Evolutionary conservation across 2,113 vertebrate species (phyloP), one percentile per base, ranked within the genome.

Genomic region (Ibidorhyncha struthersii): DNA sequence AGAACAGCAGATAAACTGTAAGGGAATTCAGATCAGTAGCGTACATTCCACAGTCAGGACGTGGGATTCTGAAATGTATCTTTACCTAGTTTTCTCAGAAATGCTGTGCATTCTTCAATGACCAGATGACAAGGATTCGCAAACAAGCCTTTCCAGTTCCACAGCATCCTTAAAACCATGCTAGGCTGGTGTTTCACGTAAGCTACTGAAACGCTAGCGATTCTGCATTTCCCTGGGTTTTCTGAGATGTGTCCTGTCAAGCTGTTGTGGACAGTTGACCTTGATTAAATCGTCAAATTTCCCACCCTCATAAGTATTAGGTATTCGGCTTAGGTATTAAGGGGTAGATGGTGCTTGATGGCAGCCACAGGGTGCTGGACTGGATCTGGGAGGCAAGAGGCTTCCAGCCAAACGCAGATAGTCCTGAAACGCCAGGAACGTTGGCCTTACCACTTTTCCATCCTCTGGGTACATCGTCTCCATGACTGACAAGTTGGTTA

Each of bases 351-450:
- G 22, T 47, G 30, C 30, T 53, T 45, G 49, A 36, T 58, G 43
- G 93, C 41, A 79, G 47, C 55, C 23, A 15, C 20, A 30, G 38
- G 19, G 10, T 38, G 38, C 38, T 87, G 79, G 34, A 52, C n/a
- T 41, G 10, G 10, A 52, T 10, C 14, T 67, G 49, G 12, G 23
- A 79, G 32, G 18, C 17, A 76, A 38, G 62, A 80, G 10, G 10
- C 14, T 70, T 71, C 50, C 40, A 76, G 62, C 45, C 40, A 50
- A 59, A 70, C 61, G 38, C 26, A 58, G 47, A 12, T 25, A 41
- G n/a, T 61, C 29, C 45, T 66, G 30, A 45, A 56, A 41, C 2
- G 0, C 38, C 27, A 14, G 32, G 20, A 41, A 13, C 2, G 1
- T 49, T 55, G 45, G 22, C 56, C 9, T 29, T 61, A 21, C 34